Conservation (phyloP, 2,888 invertebrate genomes). For the Eristalinus aeneus region DNA sequence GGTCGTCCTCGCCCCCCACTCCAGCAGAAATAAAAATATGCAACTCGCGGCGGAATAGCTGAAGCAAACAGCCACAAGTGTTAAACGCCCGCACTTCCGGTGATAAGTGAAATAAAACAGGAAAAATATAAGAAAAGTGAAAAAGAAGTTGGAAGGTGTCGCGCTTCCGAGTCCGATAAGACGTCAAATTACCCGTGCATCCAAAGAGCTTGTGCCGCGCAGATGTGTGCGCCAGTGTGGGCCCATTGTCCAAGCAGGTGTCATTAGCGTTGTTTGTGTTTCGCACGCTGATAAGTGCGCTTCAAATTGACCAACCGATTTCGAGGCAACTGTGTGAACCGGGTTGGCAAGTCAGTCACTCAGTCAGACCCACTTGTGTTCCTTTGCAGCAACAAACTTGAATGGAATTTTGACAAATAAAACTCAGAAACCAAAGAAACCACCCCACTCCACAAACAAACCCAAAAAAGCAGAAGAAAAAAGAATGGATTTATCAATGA, state of each 20-base stretch:
- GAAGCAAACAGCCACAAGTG: neutral
- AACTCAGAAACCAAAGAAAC: conserved; percentile 3
- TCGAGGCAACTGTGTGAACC: neutral
- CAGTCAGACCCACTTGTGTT: neutral
- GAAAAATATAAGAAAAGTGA: neutral
- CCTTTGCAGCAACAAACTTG: conserved; percentile 25
- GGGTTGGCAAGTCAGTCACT: neutral
- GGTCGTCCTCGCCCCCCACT: neutral
- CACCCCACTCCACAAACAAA: neutral
- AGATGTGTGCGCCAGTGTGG: neutral
- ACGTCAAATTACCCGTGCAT: neutral
- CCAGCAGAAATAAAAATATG: neutral
- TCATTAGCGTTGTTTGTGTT: conserved; percentile 52
- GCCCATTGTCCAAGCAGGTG: conserved; percentile 39
- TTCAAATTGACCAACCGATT: neutral
- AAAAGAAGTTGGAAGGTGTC: neutral
- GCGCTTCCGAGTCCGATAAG: conserved; percentile 48
- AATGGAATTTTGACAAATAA: conserved; percentile 46
- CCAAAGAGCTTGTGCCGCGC: conserved; percentile 8
- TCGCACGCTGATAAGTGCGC: conserved; percentile 53
- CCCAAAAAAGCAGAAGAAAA: neutral
- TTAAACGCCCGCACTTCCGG: conserved; percentile 32
- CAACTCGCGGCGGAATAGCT: conserved; percentile 8
- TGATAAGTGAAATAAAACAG: conserved; percentile 8
- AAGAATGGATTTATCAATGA: conserved; percentile 69